Evolutionary conservation across 2,113 vertebrate species (phyloP).

Genomic region (Scalopus aquaticus): DNA sequence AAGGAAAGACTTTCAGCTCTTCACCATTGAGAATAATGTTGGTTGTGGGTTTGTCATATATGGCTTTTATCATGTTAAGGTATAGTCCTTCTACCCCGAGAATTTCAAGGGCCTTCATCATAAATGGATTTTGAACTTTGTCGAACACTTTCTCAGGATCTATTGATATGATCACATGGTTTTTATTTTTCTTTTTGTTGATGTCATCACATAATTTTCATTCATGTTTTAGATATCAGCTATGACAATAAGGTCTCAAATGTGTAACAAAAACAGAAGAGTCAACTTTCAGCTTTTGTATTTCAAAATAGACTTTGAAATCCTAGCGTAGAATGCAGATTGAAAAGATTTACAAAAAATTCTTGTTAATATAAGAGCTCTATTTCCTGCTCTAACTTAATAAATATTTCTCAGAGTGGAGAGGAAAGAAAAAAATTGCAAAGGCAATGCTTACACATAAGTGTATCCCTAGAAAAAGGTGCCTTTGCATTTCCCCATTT

Average conservation of each 20-base stretch:
- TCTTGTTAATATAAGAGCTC: background rate
- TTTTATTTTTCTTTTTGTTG: too few species aligned
- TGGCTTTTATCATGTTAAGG: too few species aligned
- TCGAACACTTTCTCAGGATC: too few species aligned
- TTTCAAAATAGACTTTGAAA: background rate
- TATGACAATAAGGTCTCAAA: background rate
- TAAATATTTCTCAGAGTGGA: background rate
- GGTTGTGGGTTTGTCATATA: too few species aligned
- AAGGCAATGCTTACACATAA: background rate
- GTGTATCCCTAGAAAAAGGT: background rate
- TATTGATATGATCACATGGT: too few species aligned
- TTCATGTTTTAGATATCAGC: background rate
- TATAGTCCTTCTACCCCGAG: too few species aligned
- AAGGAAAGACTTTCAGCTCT: too few species aligned
- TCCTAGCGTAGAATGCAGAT: background rate
- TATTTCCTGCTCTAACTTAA: background rate
- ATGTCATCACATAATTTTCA: background rate
- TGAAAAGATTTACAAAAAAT: slow-evolving; percentile 9
- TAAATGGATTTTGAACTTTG: too few species aligned
- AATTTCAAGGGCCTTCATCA: too few species aligned
- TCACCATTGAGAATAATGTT: too few species aligned
- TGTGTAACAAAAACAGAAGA: background rate
- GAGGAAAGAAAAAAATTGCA: background rate
- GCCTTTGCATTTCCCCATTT: background rate
- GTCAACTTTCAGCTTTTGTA: background rate